phyloP scores from a whole-genome alignment of 1,140 invertebrate genomes.

The Solen grandis region DNA sequence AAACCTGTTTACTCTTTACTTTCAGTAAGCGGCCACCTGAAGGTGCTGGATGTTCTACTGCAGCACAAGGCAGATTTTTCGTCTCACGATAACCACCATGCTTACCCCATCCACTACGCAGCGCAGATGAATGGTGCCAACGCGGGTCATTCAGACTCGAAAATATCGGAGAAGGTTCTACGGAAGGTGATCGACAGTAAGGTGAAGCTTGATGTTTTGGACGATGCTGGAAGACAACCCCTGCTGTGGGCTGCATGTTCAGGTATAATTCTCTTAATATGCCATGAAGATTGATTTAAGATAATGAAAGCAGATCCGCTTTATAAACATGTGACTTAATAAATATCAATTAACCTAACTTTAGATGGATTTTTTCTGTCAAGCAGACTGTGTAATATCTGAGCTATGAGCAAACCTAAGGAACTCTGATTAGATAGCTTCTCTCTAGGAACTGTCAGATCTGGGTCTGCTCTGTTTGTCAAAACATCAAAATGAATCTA shows the following conservation, averaged over 20 bases:
- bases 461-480: too few species aligned
- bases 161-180: conserved; percentile 87
- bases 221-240: conserved; percentile 95
- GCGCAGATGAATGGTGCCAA: conserved; percentile 92
- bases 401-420: too few species aligned
- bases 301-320: too few species aligned
- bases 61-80: conserved; percentile 91
- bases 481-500: too few species aligned
- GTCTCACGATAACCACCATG: conserved; percentile 95
- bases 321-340: too few species aligned
- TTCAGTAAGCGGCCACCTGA: conserved; percentile 85
- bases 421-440: too few species aligned
- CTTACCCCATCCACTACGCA: conserved; percentile 97
- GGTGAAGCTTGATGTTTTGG: conserved; percentile 90
- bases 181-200: conserved; percentile 90
- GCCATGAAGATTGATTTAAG: too few species aligned
- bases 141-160: conserved; percentile 57
- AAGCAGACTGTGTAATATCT: too few species aligned
- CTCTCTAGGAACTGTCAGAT: too few species aligned
- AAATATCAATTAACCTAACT: too few species aligned
- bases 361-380: background rate
- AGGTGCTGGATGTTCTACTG: conserved; percentile 89
- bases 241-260: conserved; percentile 98
- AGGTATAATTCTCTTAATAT: conserved; percentile 85
- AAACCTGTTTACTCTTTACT: too few species aligned